A percentile compares a stretch with the other conserved stretches of the same genome.
phyloP scores from a whole-genome alignment of 2,113 vertebrate species.

The Thinocorus orbignyianus region DNA sequence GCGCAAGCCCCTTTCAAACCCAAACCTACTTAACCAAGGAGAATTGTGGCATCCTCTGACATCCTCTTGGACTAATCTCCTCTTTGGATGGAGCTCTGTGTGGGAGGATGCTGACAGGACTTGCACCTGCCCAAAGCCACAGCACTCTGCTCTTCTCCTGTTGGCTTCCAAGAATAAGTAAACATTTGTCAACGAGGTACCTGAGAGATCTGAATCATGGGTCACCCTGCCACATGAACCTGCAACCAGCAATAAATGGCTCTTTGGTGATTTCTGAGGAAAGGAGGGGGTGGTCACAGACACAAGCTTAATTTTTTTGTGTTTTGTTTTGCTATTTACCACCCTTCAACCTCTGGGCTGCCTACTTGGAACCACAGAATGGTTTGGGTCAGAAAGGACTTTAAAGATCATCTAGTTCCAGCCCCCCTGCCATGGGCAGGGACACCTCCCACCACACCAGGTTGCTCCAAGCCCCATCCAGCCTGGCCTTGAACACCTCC shows the following conservation, averaged over 20 bases:
- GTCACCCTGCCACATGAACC: neutral
- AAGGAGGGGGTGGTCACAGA: neutral
- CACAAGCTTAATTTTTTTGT: neutral
- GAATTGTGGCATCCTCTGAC: neutral
- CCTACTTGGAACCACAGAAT: neutral
- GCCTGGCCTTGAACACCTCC: too few relatives aligned
- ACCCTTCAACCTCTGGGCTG: neutral
- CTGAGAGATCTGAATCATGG: neutral
- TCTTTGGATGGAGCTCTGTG: neutral
- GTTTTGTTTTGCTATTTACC: neutral
- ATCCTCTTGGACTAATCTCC: neutral
- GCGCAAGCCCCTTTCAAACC: neutral
- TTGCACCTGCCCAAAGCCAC: neutral
- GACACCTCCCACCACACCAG: too few relatives aligned
- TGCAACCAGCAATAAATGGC: neutral
- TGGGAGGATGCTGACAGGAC: neutral
- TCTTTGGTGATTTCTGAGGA: neutral
- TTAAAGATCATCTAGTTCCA: too few relatives aligned
- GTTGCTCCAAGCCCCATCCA: too few relatives aligned
- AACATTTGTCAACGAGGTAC: neutral
- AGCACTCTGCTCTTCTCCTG: neutral
- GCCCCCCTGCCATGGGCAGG: too few relatives aligned
- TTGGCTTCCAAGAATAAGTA: neutral
- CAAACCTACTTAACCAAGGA: neutral
- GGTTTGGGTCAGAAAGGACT: too few relatives aligned